phyloP scores from a whole-genome alignment of 2,797 vertebrate species.

The Toxotes lorentzi region DNA sequence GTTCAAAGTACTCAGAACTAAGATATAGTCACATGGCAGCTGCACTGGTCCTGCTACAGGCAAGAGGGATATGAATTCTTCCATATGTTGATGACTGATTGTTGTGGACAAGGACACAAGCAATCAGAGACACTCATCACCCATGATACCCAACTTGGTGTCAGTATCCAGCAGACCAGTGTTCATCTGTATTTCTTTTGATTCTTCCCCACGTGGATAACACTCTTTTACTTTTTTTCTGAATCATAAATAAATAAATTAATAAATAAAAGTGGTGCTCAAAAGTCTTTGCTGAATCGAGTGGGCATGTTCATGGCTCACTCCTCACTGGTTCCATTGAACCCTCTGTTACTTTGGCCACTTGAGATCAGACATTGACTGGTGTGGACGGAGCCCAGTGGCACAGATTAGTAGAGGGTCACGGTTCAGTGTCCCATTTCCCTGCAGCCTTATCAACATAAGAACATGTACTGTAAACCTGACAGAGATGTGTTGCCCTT shows the following conservation, averaged over 20 bases:
- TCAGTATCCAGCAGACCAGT: not conserved
- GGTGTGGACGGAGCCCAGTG: not conserved
- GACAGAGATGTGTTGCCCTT: not conserved
- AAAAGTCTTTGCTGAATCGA: not conserved
- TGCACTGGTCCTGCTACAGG: conserved; percentile 6
- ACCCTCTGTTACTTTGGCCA: not conserved
- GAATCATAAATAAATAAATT: not conserved
- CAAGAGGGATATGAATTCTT: not conserved
- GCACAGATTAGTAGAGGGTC: not conserved
- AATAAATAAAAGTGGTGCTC: not conserved
- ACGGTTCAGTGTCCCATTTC: conserved; percentile 9
- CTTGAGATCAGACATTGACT: conserved; percentile 1
- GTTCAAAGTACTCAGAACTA: not conserved
- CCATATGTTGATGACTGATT: conserved; percentile 28
- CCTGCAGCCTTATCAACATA: not conserved
- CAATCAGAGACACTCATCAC: conserved; percentile 1
- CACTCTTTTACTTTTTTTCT: not conserved
- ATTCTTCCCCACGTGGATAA: not conserved
- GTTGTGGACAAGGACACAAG: not conserved
- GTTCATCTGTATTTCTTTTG: not conserved
- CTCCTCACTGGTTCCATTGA: not conserved
- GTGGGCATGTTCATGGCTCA: not conserved
- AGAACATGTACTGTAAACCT: not conserved
- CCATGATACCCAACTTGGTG: not conserved
- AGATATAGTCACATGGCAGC: not conserved